Percentiles rank a stretch among this genome's conserved stretches.
phyloP scores from a whole-genome alignment of 2,113 vertebrate species.

The Notiomystis cincta region DNA sequence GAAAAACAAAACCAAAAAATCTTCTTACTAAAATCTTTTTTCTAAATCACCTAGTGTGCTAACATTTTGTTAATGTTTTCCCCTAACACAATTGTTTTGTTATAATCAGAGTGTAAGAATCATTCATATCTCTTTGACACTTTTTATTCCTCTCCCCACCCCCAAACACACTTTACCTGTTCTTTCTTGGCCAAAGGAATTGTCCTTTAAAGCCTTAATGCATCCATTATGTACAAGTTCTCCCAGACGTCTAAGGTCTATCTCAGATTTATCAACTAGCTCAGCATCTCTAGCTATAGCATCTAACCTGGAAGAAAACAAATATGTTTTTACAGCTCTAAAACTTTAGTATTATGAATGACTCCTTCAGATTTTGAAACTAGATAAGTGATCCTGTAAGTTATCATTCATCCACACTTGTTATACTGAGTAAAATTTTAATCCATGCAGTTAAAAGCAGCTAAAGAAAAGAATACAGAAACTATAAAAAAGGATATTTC shows the following conservation, averaged over 20 bases:
- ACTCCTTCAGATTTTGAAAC: not conserved
- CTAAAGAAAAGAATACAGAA: conserved; percentile 4
- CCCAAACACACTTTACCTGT: conserved; percentile 68
- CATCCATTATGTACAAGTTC: conserved; percentile 95
- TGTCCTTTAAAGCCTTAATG: conserved; percentile 88
- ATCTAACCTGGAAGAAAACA: conserved; percentile 82
- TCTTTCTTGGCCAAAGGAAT: conserved; percentile 87
- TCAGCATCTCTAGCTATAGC: conserved; percentile 96
- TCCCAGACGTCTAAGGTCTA: conserved; percentile 87
- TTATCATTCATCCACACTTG: not conserved
- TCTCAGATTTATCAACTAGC: conserved; percentile 93
- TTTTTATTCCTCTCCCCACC: not conserved
- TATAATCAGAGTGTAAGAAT: not conserved
- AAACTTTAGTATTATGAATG: not conserved
- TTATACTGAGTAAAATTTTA: not conserved
- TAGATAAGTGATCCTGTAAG: not conserved
- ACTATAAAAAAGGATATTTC: not conserved
- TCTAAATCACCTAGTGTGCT: not conserved
- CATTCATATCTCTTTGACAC: not conserved
- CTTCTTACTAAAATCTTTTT: not conserved
- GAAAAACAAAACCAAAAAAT: not conserved
- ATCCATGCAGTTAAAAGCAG: not conserved
- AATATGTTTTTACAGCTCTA: not conserved
- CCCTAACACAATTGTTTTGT: not conserved
- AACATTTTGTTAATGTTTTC: not conserved